phyloP scores from a whole-genome alignment of 2,113 vertebrate species.

The Scomber japonicus region DNA sequence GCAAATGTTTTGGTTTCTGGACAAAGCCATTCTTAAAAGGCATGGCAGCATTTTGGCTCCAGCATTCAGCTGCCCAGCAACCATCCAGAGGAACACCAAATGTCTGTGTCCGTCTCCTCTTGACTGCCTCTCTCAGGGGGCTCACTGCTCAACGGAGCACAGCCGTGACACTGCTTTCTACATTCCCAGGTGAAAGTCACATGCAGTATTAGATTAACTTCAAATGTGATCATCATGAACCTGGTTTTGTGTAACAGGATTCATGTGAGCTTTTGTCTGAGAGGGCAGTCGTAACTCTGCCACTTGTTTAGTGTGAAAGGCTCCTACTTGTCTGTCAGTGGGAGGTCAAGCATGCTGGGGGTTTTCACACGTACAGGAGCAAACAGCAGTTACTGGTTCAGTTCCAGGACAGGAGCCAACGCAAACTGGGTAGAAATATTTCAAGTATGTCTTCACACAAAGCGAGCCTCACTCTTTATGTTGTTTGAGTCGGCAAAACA shows the following conservation, averaged over 20 bases:
- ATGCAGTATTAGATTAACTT: slow-evolving; percentile 57
- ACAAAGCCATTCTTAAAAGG: slow-evolving; percentile 56
- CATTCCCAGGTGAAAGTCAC: slow-evolving; percentile 42
- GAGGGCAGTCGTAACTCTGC: slow-evolving; percentile 32
- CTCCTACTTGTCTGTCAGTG: slow-evolving; percentile 59
- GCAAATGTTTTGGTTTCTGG: slow-evolving; percentile 51
- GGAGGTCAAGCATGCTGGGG: slow-evolving; percentile 62
- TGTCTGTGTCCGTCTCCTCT: slow-evolving; percentile 46
- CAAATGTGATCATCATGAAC: slow-evolving; percentile 44
- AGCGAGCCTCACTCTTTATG: slow-evolving; percentile 27
- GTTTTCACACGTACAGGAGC: slow-evolving; percentile 57
- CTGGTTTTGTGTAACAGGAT: slow-evolving; percentile 37
- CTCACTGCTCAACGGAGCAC: slow-evolving; percentile 23
- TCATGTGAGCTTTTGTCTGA: slow-evolving; percentile 65
- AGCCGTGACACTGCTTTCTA: slow-evolving; percentile 7
- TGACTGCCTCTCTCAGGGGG: neutral
- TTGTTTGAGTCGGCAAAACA: slow-evolving; percentile 45
- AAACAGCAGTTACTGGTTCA: slow-evolving; percentile 52
- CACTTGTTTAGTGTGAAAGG: slow-evolving; percentile 59
- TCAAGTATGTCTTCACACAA: slow-evolving; percentile 54
- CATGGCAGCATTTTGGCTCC: slow-evolving; percentile 68
- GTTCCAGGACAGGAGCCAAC: slow-evolving; percentile 56
- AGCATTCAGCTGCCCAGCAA: slow-evolving; percentile 55
- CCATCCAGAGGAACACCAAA: slow-evolving; percentile 60
- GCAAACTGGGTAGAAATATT: slow-evolving; percentile 55